A percentile compares a stretch with the other conserved stretches of the same genome.
These are phyloP conservation scores for Chrysina gloriosa DNA, from an alignment of 2,888 invertebrate genomes.

Conservation along the genomic window DNA sequence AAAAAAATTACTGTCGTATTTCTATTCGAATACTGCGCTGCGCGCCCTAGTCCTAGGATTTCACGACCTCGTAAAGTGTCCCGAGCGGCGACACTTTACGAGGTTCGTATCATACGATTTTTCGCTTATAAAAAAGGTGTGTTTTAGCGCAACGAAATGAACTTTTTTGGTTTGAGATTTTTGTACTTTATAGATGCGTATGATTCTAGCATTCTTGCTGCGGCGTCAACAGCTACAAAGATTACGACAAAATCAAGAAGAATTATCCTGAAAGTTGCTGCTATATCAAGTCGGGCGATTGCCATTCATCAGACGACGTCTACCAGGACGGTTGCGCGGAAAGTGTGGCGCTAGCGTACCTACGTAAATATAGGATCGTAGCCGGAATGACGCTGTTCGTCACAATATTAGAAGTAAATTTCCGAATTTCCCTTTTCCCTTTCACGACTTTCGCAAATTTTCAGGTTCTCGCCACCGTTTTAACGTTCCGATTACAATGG, in stretches of 20 bases:
- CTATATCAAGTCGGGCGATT: not conserved
- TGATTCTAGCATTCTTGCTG: conserved; percentile 36
- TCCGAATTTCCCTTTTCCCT: not conserved
- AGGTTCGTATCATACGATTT: no score
- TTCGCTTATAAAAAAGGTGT: no score
- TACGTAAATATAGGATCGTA: not conserved
- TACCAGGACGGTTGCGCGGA: conserved; percentile 22
- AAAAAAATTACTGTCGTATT: no score
- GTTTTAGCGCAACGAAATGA: no score
- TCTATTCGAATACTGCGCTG: no score
- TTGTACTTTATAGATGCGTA: no score
- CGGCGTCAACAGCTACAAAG: conserved; percentile 23
- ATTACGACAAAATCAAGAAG: conserved; percentile 9
- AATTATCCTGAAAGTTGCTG: conserved; percentile 32
- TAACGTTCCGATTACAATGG: not conserved
- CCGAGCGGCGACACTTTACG: no score
- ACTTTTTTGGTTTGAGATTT: no score
- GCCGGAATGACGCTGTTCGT: conserved; percentile 9
- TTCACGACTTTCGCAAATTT: not conserved
- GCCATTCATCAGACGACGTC: not conserved
- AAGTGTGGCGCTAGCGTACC: conserved; percentile 10
- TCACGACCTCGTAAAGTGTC: no score
- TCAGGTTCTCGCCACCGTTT: conserved; percentile 11
- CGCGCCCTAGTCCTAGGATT: no score
- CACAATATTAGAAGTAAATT: conserved; percentile 19